Percentiles rank a stretch among this genome's conserved stretches.
Evolutionary conservation across 2,113 vertebrate species (phyloP).

Genomic region (Bothrops jararaca): DNA sequence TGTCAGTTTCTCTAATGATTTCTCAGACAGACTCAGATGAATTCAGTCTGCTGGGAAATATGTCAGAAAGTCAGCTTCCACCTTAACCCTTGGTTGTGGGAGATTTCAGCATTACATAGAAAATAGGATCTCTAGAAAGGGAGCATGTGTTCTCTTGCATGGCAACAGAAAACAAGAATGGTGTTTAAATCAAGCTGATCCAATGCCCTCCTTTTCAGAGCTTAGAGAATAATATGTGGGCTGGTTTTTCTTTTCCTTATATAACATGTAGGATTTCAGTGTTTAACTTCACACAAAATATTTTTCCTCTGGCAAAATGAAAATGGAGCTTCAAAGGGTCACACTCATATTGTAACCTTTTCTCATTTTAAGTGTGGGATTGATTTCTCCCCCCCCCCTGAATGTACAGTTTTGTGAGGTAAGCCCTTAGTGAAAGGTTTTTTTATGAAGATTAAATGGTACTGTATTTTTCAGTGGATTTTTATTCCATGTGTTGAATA

Average conservation of each 20-base stretch:
- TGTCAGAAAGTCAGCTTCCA: not conserved
- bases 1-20: no score
- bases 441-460: not conserved
- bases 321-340: not conserved
- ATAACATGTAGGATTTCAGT: not conserved
- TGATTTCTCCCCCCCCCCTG: not conserved
- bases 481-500: not conserved
- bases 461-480: not conserved
- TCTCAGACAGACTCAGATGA: not conserved
- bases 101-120: not conserved
- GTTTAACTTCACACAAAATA: not conserved
- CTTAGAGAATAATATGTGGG: not conserved
- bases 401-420: not conserved
- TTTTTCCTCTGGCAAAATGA: not conserved
- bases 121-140: not conserved
- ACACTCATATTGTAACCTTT: not conserved
- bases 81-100: not conserved
- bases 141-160: not conserved
- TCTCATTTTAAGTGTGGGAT: not conserved
- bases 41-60: not conserved
- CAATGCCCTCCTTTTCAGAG: not conserved
- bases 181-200: no score
- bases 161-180: not conserved
- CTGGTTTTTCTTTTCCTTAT: not conserved
- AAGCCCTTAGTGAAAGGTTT: no score